phyloP scores from a whole-genome alignment of 37 sponge, comb jelly and placozoan genomes.

The Mnemiopsis leidyi region DNA sequence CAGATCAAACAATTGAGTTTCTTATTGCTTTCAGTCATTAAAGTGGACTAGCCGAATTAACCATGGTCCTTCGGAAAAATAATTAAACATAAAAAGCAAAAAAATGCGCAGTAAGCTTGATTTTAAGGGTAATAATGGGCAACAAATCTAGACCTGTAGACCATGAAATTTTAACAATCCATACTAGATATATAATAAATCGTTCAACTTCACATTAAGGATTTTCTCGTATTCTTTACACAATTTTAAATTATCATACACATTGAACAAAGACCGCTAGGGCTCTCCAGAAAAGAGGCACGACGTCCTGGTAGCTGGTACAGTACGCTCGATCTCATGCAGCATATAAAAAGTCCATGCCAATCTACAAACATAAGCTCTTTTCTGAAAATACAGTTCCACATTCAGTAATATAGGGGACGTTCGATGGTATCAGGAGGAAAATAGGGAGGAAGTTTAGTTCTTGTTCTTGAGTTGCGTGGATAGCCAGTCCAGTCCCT shows the following conservation, averaged over 20 bases:
- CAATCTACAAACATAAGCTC: background rate
- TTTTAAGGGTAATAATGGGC: background rate
- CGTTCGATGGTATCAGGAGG: background rate
- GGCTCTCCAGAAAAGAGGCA: background rate
- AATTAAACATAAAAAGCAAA: background rate
- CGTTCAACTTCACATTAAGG: background rate
- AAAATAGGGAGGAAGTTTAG: background rate
- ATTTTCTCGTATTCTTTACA: background rate
- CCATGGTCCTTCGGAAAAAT: background rate
- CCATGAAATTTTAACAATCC: background rate
- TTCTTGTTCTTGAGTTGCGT: conserved; percentile 70
- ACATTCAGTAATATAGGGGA: background rate
- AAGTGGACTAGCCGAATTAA: background rate
- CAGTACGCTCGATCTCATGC: background rate
- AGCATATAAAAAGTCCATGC: background rate
- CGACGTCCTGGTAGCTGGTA: background rate
- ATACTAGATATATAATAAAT: background rate
- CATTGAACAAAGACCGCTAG: background rate
- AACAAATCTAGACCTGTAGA: background rate
- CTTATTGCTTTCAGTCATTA: background rate
- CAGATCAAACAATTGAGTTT: background rate
- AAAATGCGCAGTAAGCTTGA: background rate
- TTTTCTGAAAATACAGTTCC: background rate
- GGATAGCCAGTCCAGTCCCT: conserved; percentile 97
- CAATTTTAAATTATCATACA: background rate